Base-by-base conservation (phyloP, 1,140 invertebrate genomes). In the Tetramorium simillimum region DNA sequence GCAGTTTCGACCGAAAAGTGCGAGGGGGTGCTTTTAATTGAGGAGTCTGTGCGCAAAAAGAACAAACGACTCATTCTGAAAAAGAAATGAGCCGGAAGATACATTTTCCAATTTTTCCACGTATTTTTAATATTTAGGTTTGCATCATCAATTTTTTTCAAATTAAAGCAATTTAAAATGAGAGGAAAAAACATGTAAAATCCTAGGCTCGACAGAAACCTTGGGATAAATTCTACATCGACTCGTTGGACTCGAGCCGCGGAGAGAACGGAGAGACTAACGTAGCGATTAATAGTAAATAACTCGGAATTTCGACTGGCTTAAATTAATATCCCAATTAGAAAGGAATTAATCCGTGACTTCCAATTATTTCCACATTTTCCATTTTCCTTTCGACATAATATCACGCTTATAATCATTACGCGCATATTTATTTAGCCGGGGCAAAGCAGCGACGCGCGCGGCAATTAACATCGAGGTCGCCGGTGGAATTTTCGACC, bases 391-490 rank as follows among this genome's bases (percentile, higher is more conserved):
- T 60, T 37, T 49, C 56, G 28, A 73, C 14, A 10, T 62, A 75
- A 46, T 49, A 60, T 73, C 69, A 24, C 24, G 49, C 21, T 51
- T 18, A 24, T 56, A 21, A 72, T 82, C 67, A 46, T 73, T 73
- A 73, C 40, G 14, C 69, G 40, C 1, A 56, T 60, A 60, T 84
- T 84, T 84, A 62, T 43, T 7, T 33, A 33, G 14, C 53, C 67
- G 18, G 21, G 40, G 40, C 37, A 58, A 75, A 75, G 80, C 53
- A 60, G 46, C 46, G 75, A 65, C 58, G 73, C 75, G 58, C 58
- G 73, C 75, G 58, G 73, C 84, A 85, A 85, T 85, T 85, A 85
- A 85, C 84, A 80, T 85, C 84, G 75, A 76, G 72, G 73, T 80
- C 49, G 84, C 40, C 73, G 75, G 40, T 78, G 76, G 62, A 85